phyloP scores from a whole-genome alignment of 1,140 invertebrate genomes.

The Drosophila oshimai region DNA sequence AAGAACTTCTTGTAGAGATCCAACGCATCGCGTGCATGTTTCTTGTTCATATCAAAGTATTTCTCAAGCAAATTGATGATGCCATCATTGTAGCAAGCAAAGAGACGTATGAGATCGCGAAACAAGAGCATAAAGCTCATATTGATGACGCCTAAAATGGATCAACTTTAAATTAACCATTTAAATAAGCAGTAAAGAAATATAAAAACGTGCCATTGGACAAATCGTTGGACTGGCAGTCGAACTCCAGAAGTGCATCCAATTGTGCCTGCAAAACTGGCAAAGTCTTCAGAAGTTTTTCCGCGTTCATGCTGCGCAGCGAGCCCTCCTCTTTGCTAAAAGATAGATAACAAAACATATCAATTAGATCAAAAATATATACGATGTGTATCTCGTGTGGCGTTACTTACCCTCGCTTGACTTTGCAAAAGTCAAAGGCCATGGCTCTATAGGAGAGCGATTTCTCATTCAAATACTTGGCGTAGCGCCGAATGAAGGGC shows the following conservation, averaged over 20 bases:
- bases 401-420: slow-evolving; percentile 94
- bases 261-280: slow-evolving; percentile 97
- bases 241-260: slow-evolving; percentile 98
- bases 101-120: slow-evolving; percentile 98
- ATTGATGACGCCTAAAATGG: slow-evolving; percentile 91
- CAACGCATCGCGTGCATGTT: slow-evolving; percentile 97
- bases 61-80: slow-evolving; percentile 99
- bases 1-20: slow-evolving; percentile 99
- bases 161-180: neutral
- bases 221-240: slow-evolving; percentile 97
- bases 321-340: slow-evolving; percentile 95
- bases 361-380: neutral
- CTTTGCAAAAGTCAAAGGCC: slow-evolving; percentile 99
- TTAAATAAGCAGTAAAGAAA: neutral
- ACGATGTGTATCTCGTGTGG: neutral
- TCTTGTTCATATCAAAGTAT: slow-evolving; percentile 99
- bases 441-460: slow-evolving; percentile 98
- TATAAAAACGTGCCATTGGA: slow-evolving; percentile 89
- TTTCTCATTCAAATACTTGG: slow-evolving; percentile 99
- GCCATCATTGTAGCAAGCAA: slow-evolving; percentile 99
- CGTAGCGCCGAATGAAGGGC: slow-evolving; percentile 98
- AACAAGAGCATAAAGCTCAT: slow-evolving; percentile 99
- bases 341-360: neutral
- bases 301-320: slow-evolving; percentile 97
- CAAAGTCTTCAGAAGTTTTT: slow-evolving; percentile 98